These are phyloP conservation scores for Bombus impatiens DNA, from an alignment of 1,140 invertebrate species.

Conservation along the genomic window DNA sequence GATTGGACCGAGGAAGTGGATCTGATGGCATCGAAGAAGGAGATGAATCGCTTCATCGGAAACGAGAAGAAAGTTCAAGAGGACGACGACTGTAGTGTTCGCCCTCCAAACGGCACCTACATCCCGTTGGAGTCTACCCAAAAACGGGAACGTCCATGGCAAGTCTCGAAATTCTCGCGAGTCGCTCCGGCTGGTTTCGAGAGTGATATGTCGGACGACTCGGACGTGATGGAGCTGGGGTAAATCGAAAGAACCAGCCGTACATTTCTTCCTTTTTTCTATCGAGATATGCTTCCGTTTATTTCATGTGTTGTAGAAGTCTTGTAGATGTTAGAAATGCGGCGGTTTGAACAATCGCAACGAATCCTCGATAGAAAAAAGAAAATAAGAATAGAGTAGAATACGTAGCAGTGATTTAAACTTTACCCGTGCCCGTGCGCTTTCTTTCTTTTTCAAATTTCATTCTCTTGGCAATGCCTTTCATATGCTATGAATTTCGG, in stretches of 20 bases:
- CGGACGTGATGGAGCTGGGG: conserved; percentile 50
- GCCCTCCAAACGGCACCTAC: not conserved
- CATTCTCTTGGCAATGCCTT: not conserved
- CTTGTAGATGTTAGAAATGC: not conserved
- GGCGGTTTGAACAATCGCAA: not conserved
- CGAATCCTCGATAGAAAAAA: not conserved
- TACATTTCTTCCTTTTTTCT: not conserved
- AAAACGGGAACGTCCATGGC: not conserved
- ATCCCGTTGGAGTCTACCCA: not conserved
- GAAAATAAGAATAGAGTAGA: not conserved
- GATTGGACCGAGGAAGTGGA: conserved; percentile 56
- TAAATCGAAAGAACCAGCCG: conserved; percentile 18
- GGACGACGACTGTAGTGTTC: not conserved
- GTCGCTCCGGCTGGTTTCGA: conserved; percentile 60
- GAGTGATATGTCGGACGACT: conserved; percentile 48
- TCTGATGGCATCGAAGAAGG: conserved; percentile 58
- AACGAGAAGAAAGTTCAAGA: conserved; percentile 2
- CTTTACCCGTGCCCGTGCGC: not conserved
- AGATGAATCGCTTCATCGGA: conserved; percentile 31
- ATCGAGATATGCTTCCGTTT: not conserved
- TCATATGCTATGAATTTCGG: accelerated
- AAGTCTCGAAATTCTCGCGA: too few relatives aligned
- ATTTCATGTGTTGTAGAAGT: not conserved
- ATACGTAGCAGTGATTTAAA: not conserved
- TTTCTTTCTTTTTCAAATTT: not conserved